These are phyloP conservation scores for Brachylomia viminalis DNA, from an alignment of 2,888 invertebrate species.

Conservation along the genomic window DNA sequence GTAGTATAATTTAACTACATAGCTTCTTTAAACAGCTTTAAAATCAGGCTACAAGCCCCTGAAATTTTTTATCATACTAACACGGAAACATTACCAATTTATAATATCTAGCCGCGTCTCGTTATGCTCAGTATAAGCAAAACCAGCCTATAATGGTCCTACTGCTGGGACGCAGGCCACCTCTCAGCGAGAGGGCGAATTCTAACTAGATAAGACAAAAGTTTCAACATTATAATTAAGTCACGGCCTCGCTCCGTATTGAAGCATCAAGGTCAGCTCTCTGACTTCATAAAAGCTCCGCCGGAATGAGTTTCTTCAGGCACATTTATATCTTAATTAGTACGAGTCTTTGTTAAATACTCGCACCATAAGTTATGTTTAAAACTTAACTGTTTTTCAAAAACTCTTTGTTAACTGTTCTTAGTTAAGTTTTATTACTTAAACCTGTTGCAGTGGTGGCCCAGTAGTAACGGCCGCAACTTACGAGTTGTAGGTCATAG, in stretches of 20 bases:
- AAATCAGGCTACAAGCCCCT: background rate
- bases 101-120: background rate
- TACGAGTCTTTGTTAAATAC: background rate
- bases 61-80: background rate
- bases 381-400: no score
- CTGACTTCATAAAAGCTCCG: background rate
- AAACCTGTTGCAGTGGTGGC: no score
- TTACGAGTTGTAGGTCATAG: no score
- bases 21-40: background rate
- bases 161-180: no score
- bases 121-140: background rate
- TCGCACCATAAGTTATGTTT: no score
- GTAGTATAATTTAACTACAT: no score
- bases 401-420: no score
- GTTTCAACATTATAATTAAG: background rate
- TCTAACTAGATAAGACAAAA: constrained; percentile 12
- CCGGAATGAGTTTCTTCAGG: background rate
- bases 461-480: no score
- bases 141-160: no score
- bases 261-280: background rate
- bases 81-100: background rate
- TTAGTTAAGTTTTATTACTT: no score
- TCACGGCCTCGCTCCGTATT: background rate
- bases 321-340: background rate
- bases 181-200: background rate